Conservation (phyloP, 64 coral and sea anemone species). For the Anthopleura sola region DNA sequence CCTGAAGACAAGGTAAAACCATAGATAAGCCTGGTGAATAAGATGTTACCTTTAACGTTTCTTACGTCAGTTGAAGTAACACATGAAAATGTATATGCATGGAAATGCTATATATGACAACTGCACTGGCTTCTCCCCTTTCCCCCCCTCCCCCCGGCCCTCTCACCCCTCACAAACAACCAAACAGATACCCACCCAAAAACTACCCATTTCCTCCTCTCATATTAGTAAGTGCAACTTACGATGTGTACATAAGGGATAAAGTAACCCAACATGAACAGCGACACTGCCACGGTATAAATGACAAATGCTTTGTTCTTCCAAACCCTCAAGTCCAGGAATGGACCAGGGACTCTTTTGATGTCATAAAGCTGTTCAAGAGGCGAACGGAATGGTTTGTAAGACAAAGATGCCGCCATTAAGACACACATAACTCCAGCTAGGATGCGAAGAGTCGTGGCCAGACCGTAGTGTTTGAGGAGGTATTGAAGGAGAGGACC, state of each 20-base stretch:
- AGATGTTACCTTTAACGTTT: too few relatives aligned
- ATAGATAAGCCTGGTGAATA: not conserved
- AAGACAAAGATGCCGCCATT: constrained; percentile 25
- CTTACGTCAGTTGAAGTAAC: too few relatives aligned
- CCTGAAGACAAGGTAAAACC: constrained; percentile 32
- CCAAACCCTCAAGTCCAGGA: constrained; percentile 55
- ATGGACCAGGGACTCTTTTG: constrained; percentile 20
- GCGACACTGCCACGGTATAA: constrained; percentile 60
- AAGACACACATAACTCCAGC: constrained; percentile 42
- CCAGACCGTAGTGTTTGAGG: constrained; percentile 48
- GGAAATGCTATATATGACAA: too few relatives aligned
- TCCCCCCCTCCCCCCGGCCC: too few relatives aligned
- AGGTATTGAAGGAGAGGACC: constrained; percentile 75
- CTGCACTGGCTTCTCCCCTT: too few relatives aligned
- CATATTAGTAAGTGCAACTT: not conserved
- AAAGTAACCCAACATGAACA: constrained; percentile 87
- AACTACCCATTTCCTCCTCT: too few relatives aligned
- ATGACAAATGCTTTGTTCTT: constrained; percentile 60
- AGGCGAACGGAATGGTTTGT: constrained; percentile 66
- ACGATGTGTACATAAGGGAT: constrained; percentile 87
- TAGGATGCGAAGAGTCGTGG: constrained; percentile 63
- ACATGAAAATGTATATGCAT: too few relatives aligned
- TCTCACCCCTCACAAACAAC: too few relatives aligned
- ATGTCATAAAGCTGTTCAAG: constrained; percentile 49
- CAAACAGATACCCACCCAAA: too few relatives aligned